A percentile compares a stretch with the other conserved stretches of the same genome.
phyloP scores from a whole-genome alignment of 1,140 invertebrate genomes.

The Episyrphus balteatus region DNA sequence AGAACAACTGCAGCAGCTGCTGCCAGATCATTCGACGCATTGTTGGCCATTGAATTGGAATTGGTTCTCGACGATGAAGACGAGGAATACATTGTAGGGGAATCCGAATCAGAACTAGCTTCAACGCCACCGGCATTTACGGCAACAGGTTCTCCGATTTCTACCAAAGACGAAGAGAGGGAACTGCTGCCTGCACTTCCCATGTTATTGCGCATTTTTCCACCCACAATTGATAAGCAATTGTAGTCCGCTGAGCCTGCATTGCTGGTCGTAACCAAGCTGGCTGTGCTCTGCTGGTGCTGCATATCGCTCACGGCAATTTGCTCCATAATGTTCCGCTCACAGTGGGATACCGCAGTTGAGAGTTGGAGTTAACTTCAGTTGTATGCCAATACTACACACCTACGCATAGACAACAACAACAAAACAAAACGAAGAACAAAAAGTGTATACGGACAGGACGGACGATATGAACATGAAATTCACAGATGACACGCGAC shows the following conservation, averaged over 20 bases:
- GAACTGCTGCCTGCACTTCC: background rate
- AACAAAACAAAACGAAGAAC: too few species aligned
- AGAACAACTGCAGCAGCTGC: slow-evolving; percentile 49
- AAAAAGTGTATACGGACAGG: too few species aligned
- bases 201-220: background rate
- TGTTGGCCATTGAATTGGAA: slow-evolving; percentile 7
- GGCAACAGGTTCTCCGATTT: too few species aligned
- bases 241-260: background rate
- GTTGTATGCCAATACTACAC: background rate
- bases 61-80: too few species aligned
- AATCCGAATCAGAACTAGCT: too few species aligned
- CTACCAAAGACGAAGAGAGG: too few species aligned
- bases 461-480: slow-evolving; percentile 26
- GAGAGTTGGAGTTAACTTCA: background rate
- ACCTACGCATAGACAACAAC: too few species aligned
- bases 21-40: slow-evolving; percentile 32
- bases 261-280: too few species aligned
- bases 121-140: too few species aligned
- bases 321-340: background rate
- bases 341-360: background rate
- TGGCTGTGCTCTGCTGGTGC: background rate
- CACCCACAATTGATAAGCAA: background rate
- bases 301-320: background rate
- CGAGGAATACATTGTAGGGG: too few species aligned
- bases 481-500: slow-evolving; percentile 37